These are phyloP conservation scores for Heliopora coerulea DNA, from an alignment of 92 coral and sea anemone species.

Conservation along the genomic window DNA sequence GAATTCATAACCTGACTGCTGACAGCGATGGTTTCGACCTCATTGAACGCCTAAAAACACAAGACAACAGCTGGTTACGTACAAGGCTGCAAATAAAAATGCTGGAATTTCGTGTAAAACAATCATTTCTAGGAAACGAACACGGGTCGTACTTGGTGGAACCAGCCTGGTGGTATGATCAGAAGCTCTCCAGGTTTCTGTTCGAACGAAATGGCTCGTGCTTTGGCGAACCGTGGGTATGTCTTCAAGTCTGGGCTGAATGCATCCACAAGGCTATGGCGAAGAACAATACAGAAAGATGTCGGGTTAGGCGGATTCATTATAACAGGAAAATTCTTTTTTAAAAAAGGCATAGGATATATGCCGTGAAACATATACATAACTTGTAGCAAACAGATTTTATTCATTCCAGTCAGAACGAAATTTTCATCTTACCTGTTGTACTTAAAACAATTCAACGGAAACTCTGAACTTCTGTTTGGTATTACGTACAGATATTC, in stretches of 20 bases:
- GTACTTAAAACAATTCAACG: conserved; percentile 82
- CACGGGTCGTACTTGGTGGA: conserved; percentile 66
- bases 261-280: conserved; percentile 84
- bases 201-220: conserved; percentile 72
- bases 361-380: no score
- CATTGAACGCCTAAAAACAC: conserved; percentile 73
- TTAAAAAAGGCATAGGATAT: no score
- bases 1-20: conserved; percentile 93
- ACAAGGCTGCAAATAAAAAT: no score
- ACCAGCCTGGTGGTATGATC: conserved; percentile 91
- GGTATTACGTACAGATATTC: conserved; percentile 62
- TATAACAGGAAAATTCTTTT: no score
- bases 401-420: no score
- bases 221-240: conserved; percentile 71
- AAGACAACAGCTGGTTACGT: background rate
- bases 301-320: no score
- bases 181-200: conserved; percentile 84
- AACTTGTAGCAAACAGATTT: background rate
- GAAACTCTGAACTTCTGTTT: conserved; percentile 65
- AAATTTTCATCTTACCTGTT: conserved; percentile 57
- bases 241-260: conserved; percentile 65
- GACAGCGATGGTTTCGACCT: conserved; percentile 80
- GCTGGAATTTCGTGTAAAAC: background rate
- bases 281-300: no score
- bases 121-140: background rate